Percentiles rank a stretch among this genome's conserved stretches.
Conservation (phyloP, 1,140 invertebrate genomes). For the Drosophila biarmipes region DNA sequence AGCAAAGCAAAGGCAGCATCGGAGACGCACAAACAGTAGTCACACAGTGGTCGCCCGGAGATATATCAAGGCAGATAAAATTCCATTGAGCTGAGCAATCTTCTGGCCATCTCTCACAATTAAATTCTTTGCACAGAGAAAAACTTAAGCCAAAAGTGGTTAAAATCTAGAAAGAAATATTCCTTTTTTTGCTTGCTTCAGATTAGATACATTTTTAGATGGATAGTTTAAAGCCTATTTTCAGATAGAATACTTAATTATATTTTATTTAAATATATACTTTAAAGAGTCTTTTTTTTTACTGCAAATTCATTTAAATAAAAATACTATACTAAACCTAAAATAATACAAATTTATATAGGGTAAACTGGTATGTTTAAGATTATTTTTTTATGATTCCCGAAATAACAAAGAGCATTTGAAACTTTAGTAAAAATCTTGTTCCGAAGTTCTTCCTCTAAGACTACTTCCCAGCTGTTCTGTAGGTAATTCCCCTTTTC, state of each 20-base stretch:
- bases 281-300: too few relatives aligned
- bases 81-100: conserved; percentile 21
- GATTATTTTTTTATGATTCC: conserved; percentile 5
- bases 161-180: too few relatives aligned
- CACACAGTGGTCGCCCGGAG: conserved; percentile 45
- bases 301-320: too few relatives aligned
- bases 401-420: background rate
- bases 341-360: too few relatives aligned
- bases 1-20: conserved; percentile 34
- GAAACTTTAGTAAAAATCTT: conserved; percentile 1
- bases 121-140: conserved; percentile 4
- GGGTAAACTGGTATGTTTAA: background rate
- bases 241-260: too few relatives aligned
- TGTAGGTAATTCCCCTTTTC: conserved; percentile 12
- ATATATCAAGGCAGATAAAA: conserved; percentile 26
- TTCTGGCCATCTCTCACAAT: conserved; percentile 7
- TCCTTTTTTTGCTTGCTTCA: too few relatives aligned
- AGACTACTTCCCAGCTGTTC: background rate
- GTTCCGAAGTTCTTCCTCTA: background rate
- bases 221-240: too few relatives aligned
- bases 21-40: conserved; percentile 49
- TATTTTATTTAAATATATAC: too few relatives aligned
- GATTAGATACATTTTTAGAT: too few relatives aligned
- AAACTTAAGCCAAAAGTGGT: background rate
- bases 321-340: too few relatives aligned